These are phyloP conservation scores for Cervus canadensis DNA, from an alignment of 2,113 vertebrate species.

Conservation along the genomic window DNA sequence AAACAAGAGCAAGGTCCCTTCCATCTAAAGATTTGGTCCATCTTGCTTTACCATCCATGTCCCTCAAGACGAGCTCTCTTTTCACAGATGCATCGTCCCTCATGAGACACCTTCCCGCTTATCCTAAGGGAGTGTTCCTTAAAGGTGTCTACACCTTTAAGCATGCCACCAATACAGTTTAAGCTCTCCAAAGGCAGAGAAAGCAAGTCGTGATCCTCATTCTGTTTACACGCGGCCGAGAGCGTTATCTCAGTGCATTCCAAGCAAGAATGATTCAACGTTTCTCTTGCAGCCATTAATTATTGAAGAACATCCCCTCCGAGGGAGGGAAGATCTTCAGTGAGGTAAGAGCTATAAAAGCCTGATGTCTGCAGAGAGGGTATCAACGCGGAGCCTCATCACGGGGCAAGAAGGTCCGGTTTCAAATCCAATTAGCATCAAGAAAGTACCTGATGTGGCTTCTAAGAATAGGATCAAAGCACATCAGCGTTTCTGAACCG, in stretches of 20 bases:
- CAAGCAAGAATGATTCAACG: background rate
- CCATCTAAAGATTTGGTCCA: background rate
- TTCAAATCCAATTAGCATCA: background rate
- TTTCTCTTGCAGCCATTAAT: background rate
- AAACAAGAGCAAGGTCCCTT: accelerated
- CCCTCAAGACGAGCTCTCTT: background rate
- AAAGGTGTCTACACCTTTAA: background rate
- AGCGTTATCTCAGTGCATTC: background rate
- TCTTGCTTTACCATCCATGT: accelerated
- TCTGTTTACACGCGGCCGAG: accelerated
- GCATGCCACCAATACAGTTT: background rate
- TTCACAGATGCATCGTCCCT: accelerated
- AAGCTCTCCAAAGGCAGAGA: background rate
- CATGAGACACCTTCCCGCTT: accelerated
- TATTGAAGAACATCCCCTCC: background rate
- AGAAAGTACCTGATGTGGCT: accelerated
- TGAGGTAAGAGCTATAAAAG: background rate
- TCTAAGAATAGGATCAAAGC: background rate
- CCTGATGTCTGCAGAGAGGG: background rate
- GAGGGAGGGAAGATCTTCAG: background rate
- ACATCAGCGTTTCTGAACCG: background rate
- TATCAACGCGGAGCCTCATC: background rate
- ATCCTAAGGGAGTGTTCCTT: background rate
- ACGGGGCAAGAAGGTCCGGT: background rate
- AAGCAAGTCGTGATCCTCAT: accelerated